Evolutionary conservation across 2,113 vertebrate genomes (phyloP).

Genomic region (Glareola pratincola): DNA sequence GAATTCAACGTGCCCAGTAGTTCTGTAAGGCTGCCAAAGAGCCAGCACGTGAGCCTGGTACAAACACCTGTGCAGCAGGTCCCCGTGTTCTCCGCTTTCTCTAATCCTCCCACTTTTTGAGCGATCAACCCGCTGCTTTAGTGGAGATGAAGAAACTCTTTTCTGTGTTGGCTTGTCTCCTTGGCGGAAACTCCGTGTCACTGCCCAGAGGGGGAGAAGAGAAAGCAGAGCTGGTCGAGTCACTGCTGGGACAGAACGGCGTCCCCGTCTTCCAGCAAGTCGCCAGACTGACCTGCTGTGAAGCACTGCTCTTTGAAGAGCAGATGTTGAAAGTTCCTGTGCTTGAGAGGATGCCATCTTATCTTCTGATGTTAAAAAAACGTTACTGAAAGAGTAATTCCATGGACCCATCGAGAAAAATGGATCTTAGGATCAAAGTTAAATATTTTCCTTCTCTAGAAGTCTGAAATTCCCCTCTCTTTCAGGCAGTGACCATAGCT

Average conservation of each 20-base stretch:
- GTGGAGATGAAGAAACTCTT: too few species aligned
- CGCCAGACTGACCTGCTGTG: not conserved
- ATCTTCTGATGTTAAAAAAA: not conserved
- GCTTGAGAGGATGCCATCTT: not conserved
- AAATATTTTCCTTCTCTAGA: not conserved
- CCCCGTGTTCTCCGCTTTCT: not conserved
- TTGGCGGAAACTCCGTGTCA: not conserved
- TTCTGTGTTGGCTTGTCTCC: not conserved
- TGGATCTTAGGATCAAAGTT: not conserved
- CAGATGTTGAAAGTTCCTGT: too few species aligned
- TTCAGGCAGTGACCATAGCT: not conserved
- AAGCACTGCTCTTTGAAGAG: not conserved
- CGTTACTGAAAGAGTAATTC: not conserved
- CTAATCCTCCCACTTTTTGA: not conserved
- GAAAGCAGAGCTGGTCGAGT: not conserved
- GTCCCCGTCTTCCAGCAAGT: not conserved
- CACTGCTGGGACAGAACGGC: not conserved
- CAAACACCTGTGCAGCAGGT: not conserved
- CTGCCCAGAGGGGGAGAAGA: not conserved
- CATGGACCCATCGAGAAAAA: not conserved
- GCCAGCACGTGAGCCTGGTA: too few species aligned
- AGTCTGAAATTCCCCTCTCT: not conserved
- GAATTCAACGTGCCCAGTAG: not conserved
- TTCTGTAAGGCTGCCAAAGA: not conserved
- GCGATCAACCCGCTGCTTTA: not conserved